A percentile compares a stretch with the other conserved stretches of the same genome.
phyloP scores from a whole-genome alignment of 1,140 invertebrate genomes.

The Cydia amplana region DNA sequence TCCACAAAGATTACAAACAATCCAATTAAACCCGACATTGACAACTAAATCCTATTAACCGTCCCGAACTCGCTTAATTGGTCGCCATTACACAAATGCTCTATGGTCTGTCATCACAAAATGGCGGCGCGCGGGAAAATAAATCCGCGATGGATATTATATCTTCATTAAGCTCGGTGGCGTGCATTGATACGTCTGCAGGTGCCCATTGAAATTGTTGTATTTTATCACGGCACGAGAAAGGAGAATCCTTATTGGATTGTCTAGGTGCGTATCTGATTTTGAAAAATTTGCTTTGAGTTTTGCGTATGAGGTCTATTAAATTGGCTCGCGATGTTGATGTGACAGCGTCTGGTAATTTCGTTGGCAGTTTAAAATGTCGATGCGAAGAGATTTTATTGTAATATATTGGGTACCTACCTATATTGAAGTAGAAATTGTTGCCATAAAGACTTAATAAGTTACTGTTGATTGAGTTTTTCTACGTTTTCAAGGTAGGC shows the following conservation, averaged over 20 bases:
- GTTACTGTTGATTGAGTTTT: too few relatives aligned
- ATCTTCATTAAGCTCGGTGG: slow-evolving; percentile 33
- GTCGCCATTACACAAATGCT: slow-evolving; percentile 31
- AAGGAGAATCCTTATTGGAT: slow-evolving; percentile 29
- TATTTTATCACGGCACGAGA: slow-evolving; percentile 34
- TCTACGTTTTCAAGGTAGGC: too few relatives aligned
- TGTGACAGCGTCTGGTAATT: neutral
- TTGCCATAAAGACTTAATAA: too few relatives aligned
- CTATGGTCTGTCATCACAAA: slow-evolving; percentile 31
- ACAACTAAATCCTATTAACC: slow-evolving; percentile 31
- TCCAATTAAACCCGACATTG: slow-evolving; percentile 28
- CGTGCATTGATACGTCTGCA: slow-evolving; percentile 33
- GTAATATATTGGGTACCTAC: neutral
- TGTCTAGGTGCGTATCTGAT: slow-evolving; percentile 26
- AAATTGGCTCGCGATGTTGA: neutral
- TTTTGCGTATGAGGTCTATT: slow-evolving; percentile 6
- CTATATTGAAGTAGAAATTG: too few relatives aligned
- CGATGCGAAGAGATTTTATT: neutral
- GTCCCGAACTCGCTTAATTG: slow-evolving; percentile 26
- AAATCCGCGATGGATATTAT: slow-evolving; percentile 33
- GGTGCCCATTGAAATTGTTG: slow-evolving; percentile 35
- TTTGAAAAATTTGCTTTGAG: slow-evolving; percentile 14
- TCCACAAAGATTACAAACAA: slow-evolving; percentile 25
- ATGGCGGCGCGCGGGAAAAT: slow-evolving; percentile 30
- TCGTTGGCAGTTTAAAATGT: neutral